Evolutionary conservation across 2,888 invertebrate genomes (phyloP).

Genomic region (Agapostemon virescens): DNA sequence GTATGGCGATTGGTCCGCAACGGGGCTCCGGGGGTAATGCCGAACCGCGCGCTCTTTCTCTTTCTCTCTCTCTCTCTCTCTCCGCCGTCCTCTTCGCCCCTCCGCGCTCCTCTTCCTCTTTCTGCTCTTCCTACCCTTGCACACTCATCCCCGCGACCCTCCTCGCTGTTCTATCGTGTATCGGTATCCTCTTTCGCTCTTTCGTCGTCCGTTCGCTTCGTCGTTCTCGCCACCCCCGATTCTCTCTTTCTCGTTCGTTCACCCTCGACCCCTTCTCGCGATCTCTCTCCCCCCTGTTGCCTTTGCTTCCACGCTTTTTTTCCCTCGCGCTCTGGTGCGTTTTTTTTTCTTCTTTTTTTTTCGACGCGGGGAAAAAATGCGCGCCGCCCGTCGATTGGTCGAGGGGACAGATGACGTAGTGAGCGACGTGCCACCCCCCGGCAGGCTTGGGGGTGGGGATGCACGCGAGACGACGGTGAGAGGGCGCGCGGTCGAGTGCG

Average conservation of each 20-base stretch:
- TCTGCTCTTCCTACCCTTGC: slow-evolving; percentile 5
- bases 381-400: slow-evolving; percentile 80
- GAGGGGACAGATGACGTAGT: slow-evolving; percentile 81
- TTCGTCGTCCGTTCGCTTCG: slow-evolving; percentile 42
- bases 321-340: slow-evolving; percentile 33
- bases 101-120: slow-evolving; percentile 24
- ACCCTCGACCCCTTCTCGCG: slow-evolving; percentile 29
- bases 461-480: slow-evolving; percentile 69
- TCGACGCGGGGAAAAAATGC: slow-evolving; percentile 79
- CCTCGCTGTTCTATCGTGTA: slow-evolving; percentile 23
- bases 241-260: slow-evolving; percentile 28
- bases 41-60: slow-evolving; percentile 68
- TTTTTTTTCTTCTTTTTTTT: slow-evolving; percentile 74
- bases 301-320: slow-evolving; percentile 16
- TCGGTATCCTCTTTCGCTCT: slow-evolving; percentile 58
- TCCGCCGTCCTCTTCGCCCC: neutral
- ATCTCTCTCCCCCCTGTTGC: slow-evolving; percentile 39
- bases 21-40: slow-evolving; percentile 79
- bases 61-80: slow-evolving; percentile 30
- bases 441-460: slow-evolving; percentile 70
- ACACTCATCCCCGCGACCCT: slow-evolving; percentile 14
- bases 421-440: slow-evolving; percentile 80
- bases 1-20: slow-evolving; percentile 80
- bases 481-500: slow-evolving; percentile 65
- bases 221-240: slow-evolving; percentile 38